These are phyloP conservation scores for Pleuronectes platessa DNA, from an alignment of 2,113 vertebrate genomes.

Conservation along the genomic window DNA sequence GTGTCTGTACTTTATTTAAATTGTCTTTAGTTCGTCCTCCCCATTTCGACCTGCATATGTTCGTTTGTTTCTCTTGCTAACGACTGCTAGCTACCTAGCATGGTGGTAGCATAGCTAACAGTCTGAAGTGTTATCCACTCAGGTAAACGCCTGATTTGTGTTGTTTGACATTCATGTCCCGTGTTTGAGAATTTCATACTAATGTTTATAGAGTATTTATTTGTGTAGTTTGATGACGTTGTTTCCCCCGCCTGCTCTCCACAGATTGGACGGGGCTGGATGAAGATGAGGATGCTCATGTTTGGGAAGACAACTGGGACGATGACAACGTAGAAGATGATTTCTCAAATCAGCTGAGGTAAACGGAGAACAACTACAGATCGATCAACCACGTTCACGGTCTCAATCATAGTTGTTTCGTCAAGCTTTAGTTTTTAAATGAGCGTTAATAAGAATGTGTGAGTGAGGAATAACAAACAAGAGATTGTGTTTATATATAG, in stretches of 20 bases:
- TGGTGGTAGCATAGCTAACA: not conserved
- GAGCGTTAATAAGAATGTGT: too few species aligned
- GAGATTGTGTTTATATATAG: too few species aligned
- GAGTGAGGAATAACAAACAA: too few species aligned
- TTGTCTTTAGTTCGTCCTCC: too few species aligned
- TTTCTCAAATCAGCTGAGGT: slow-evolving; percentile 97
- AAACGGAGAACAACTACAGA: not conserved
- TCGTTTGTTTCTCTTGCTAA: not conserved
- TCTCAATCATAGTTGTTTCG: not conserved
- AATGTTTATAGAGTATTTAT: not conserved
- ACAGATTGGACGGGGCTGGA: slow-evolving; percentile 97
- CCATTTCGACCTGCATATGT: too few species aligned
- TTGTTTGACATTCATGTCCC: not conserved
- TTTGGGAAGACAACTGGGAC: slow-evolving; percentile 99
- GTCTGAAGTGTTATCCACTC: slow-evolving; percentile 1
- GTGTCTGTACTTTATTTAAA: too few species aligned
- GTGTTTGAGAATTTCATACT: not conserved
- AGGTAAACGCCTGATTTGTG: not conserved
- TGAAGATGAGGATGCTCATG: slow-evolving; percentile 98
- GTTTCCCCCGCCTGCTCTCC: not conserved
- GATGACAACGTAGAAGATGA: slow-evolving; percentile 99
- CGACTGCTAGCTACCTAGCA: not conserved
- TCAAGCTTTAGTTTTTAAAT: too few species aligned
- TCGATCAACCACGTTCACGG: not conserved
- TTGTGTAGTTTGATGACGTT: not conserved